These are phyloP conservation scores for Pogonomyrmex californicus DNA, from an alignment of 1,140 invertebrate species.

Conservation along the genomic window DNA sequence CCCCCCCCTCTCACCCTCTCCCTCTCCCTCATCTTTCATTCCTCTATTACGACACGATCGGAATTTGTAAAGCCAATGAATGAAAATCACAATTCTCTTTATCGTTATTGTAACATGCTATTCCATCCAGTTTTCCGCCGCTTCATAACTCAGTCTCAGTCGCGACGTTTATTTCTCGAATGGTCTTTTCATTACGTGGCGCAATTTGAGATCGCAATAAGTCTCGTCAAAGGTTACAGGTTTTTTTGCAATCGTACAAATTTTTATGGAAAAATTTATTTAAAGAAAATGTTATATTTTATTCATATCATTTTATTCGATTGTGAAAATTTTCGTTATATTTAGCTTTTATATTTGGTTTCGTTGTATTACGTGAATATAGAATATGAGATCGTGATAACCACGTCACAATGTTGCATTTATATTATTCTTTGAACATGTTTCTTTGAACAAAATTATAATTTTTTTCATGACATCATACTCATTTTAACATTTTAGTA, in stretches of 20 bases:
- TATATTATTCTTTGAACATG: background rate
- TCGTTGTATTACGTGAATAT: background rate
- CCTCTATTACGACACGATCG: background rate
- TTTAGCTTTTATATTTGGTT: background rate
- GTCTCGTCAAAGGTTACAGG: slow-evolving; percentile 9
- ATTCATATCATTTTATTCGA: background rate
- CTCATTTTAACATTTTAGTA: background rate
- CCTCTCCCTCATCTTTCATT: background rate
- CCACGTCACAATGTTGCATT: background rate
- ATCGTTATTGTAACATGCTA: background rate
- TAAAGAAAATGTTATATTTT: background rate
- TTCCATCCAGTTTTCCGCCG: background rate
- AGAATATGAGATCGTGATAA: background rate
- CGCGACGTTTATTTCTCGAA: slow-evolving; percentile 29
- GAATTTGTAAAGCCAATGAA: background rate
- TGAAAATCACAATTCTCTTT: background rate
- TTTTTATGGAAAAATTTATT: background rate
- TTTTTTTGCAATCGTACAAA: background rate
- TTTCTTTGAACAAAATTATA: background rate
- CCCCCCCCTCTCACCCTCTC: no score
- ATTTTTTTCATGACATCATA: background rate
- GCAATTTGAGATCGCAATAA: slow-evolving; percentile 38
- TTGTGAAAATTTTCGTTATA: background rate
- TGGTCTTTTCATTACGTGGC: slow-evolving; percentile 9
- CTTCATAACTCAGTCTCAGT: slow-evolving; percentile 16